These are phyloP conservation scores for Congeria kusceri DNA, from an alignment of 2,888 invertebrate genomes.

Conservation along the genomic window DNA sequence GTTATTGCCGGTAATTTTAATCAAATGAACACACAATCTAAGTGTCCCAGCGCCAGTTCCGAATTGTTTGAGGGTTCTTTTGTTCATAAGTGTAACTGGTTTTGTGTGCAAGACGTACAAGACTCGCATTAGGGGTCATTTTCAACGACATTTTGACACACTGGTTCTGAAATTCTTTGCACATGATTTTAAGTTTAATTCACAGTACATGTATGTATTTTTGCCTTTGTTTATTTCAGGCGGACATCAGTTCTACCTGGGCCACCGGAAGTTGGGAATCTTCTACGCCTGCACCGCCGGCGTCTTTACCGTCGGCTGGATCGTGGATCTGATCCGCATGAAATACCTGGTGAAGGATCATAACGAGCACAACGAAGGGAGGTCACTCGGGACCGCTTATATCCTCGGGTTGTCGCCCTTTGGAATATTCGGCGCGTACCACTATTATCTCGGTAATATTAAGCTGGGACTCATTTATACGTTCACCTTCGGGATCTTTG, in stretches of 20 bases:
- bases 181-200: too few species aligned
- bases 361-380: constrained; percentile 49
- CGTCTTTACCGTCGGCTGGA: constrained; percentile 66
- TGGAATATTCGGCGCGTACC: constrained; percentile 61
- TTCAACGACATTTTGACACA: too few species aligned
- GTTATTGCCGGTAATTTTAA: too few species aligned
- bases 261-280: constrained; percentile 63
- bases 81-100: too few species aligned
- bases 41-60: too few species aligned
- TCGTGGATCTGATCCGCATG: constrained; percentile 66
- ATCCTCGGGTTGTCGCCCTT: constrained; percentile 56
- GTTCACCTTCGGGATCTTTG: constrained; percentile 60
- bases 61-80: too few species aligned
- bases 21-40: too few species aligned
- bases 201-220: too few species aligned
- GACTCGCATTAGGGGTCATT: too few species aligned
- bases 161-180: too few species aligned
- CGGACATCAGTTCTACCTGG: constrained; percentile 65
- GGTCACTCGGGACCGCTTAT: constrained; percentile 57
- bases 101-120: too few species aligned
- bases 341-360: constrained; percentile 52
- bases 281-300: constrained; percentile 68
- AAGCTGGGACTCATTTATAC: constrained; percentile 60
- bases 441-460: constrained; percentile 57
- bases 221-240: constrained; percentile 44